These are phyloP conservation scores for Eupithecia subfuscata DNA, from an alignment of 2,888 invertebrate species.

Conservation along the genomic window DNA sequence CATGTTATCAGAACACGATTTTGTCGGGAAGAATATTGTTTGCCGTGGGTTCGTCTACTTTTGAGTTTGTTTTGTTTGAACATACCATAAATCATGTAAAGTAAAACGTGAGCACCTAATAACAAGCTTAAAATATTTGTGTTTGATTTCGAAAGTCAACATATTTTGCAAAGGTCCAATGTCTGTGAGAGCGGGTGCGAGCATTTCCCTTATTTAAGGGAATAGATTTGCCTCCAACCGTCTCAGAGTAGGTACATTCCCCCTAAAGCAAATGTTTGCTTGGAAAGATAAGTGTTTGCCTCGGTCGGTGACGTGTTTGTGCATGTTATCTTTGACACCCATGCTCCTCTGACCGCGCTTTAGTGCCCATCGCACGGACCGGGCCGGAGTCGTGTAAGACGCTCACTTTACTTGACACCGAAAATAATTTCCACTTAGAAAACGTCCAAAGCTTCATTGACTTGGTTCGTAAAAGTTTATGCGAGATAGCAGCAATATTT, in stretches of 20 bases:
- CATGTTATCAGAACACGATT: slow-evolving; percentile 20
- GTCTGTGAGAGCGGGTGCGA: slow-evolving; percentile 11
- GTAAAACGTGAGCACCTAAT: neutral
- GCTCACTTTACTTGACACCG: slow-evolving; percentile 26
- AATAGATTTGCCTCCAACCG: slow-evolving; percentile 37
- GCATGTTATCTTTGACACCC: slow-evolving; percentile 41
- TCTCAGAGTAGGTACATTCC: slow-evolving; percentile 28
- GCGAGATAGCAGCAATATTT: slow-evolving; percentile 32
- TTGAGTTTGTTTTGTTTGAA: slow-evolving; percentile 3
- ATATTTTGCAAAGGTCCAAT: neutral
- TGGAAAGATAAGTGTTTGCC: slow-evolving; percentile 39
- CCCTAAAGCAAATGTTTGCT: slow-evolving; percentile 39
- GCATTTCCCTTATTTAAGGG: slow-evolving; percentile 28
- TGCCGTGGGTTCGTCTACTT: slow-evolving; percentile 10
- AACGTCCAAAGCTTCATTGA: slow-evolving; percentile 32
- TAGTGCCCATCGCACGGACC: slow-evolving; percentile 25
- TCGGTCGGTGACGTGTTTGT: slow-evolving; percentile 37
- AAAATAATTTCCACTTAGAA: slow-evolving; percentile 26
- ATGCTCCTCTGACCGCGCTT: slow-evolving; percentile 39
- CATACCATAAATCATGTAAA: neutral
- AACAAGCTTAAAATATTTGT: neutral
- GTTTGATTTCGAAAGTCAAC: slow-evolving; percentile 3
- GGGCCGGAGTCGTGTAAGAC: slow-evolving; percentile 23
- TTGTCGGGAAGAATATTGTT: slow-evolving; percentile 18
- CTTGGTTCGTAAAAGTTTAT: slow-evolving; percentile 36